phyloP scores from a whole-genome alignment of 2,888 invertebrate genomes.

The Eustalomyia histrio region DNA sequence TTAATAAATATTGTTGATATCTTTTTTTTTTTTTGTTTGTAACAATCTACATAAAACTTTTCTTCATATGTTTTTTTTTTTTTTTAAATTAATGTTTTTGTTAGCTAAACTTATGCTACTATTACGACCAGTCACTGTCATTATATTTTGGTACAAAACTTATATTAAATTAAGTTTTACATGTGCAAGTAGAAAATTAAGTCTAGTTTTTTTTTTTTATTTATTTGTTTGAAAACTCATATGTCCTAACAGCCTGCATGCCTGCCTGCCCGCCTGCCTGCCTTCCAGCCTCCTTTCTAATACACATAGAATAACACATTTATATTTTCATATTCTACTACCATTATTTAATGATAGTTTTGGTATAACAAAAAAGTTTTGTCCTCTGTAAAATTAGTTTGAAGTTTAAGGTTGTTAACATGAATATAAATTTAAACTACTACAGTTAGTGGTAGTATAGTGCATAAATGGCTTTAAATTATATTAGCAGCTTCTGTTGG shows the following conservation, averaged over 20 bases:
- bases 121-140: constrained; percentile 3
- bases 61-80: not conserved
- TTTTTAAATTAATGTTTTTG: constrained; percentile 35
- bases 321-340: constrained; percentile 22
- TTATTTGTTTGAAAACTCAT: not conserved
- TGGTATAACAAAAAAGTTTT: not conserved
- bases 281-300: not conserved
- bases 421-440: no score
- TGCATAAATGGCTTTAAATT: no score
- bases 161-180: constrained; percentile 53
- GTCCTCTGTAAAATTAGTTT: no score
- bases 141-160: constrained; percentile 13
- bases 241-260: not conserved
- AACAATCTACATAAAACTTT: not conserved
- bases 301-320: not conserved
- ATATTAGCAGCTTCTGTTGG: no score
- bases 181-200: constrained; percentile 50
- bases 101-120: constrained; percentile 19
- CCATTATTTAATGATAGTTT: constrained; percentile 52
- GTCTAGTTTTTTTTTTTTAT: constrained; percentile 20
- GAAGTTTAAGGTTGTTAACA: no score
- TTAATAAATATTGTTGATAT: not conserved
- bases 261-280: not conserved
- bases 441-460: no score
- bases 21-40: not conserved